A percentile compares a stretch with the other conserved stretches of the same genome.
Evolutionary conservation across 2,797 vertebrate genomes (phyloP).

Genomic region (Eulemur albifrons): DNA sequence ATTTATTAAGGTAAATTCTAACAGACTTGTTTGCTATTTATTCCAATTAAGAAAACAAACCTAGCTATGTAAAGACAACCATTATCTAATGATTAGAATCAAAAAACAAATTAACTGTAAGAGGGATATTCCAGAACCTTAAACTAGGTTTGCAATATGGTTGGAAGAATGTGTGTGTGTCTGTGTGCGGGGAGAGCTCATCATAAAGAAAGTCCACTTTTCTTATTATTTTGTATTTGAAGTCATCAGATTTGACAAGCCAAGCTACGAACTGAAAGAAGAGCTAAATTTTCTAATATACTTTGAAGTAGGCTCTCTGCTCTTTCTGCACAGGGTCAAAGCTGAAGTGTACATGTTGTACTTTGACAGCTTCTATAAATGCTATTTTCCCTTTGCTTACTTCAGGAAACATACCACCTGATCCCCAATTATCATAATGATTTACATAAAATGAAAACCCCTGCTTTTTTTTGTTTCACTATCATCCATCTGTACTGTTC

Average conservation of each 20-base stretch:
- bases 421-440: constrained; percentile 59
- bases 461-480: constrained; percentile 28
- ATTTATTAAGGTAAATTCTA: constrained; percentile 56
- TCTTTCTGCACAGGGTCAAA: constrained; percentile 6
- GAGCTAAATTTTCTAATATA: constrained; percentile 31
- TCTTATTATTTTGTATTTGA: constrained; percentile 37
- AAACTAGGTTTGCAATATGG: background rate
- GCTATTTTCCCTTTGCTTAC: constrained; percentile 11
- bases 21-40: constrained; percentile 12
- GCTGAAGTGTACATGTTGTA: background rate
- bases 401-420: constrained; percentile 42
- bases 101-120: background rate
- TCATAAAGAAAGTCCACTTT: constrained; percentile 4
- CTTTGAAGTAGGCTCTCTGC: constrained; percentile 41
- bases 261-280: constrained; percentile 10
- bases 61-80: background rate
- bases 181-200: background rate
- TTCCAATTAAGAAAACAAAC: constrained; percentile 50
- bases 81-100: background rate
- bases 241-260: constrained; percentile 52
- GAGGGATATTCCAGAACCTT: background rate
- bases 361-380: constrained; percentile 33
- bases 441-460: background rate
- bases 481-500: background rate
- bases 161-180: background rate